Evolutionary conservation across 64 coral and sea anemone genomes (phyloP), one percentile per base, ranked within the genome.

Genomic region (Montipora capricornis): DNA sequence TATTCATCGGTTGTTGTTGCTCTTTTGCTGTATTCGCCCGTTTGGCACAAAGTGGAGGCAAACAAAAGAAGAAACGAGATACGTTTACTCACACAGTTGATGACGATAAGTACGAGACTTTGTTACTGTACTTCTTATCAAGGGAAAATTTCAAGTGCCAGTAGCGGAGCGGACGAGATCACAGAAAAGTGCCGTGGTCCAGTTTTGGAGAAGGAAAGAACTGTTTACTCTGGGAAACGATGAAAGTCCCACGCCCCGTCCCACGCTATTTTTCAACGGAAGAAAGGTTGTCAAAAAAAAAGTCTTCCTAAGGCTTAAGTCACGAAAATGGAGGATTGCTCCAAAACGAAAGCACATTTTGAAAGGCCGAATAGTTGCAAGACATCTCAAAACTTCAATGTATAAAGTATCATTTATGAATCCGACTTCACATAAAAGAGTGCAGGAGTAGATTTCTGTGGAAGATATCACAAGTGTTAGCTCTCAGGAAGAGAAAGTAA

Each of bases 51-150:
- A 49, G 89, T 55, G 78, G 15, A 69, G 47, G 70, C 19, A 91
- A 91, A 91, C 26, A 91, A 82, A 91, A 79, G 76, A 80, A 90
- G 55, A 91, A 82, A 62, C 78, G 89, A 91, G 78, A 91, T 91
- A 29, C 73, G 51, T 90, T 79, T 78, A 67, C 79, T 59, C 74
- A 90, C 52, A 62, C 75, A 64, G 88, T 90, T 4, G 78, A 73
- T 82, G 89, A 91, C 60, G 66, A 91, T 47, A 73, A 81, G 78
- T 91, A 73, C 64, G 60, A 91, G 47, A 91, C 89, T 73, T 82
- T 91, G 89, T 24, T 90, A 49, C 58, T 29, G 29, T 57, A 57
- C 10, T 57, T 8, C 53, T 57, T 57, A 11, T 57, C 6, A 6
- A 57, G 10, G 3, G 53, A 57, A 57, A 57, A 11, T 57, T 57